Evolutionary conservation across 2,113 vertebrate species (phyloP), one percentile per base, ranked within the genome.

Genomic region (Petrocephalus microphthalmus): DNA sequence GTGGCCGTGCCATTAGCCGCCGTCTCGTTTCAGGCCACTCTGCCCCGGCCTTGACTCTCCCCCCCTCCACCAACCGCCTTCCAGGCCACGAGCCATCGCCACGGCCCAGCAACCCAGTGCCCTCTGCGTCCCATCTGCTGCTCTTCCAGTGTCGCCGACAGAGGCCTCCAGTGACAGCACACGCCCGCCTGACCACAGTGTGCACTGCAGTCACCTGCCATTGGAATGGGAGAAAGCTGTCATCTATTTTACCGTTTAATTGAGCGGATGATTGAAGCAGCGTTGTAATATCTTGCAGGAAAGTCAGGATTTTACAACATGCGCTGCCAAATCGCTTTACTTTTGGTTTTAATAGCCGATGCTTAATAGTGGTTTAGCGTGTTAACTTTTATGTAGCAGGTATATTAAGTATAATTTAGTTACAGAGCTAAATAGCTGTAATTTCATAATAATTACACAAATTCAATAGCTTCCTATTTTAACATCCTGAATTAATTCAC

Each of bases 141-240:
- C 47, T 51, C 42, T 84, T 87, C 78, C 84, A 25, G 0, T 88
- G 4, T 91, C 0, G 93, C 92, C 92, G 92, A 94, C 90, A 93
- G 91, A 88, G 33, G 89, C 92, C 93, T 95, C 95, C 93, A 95
- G 92, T 93, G 90, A 91, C 94, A 93, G 92, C 92, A 92, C 93
- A 93, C 89, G 93, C 92, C 91, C 90, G 90, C 92, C 93, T 91
- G 88, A 81, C 88, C 90, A 87, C 81, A 45, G 54, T 87, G 64
- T 2, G n/a, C 49, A 60, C 54, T 47, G 33, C 52, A 8, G 37
- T 84, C 89, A 89, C 90, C 90, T 90, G 88, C 90, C 91, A 88
- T 84, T 82, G 84, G 91, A 71, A 87, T 89, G 91, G 13, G 90
- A 93, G 92, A 89, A 92, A 92, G 89, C 88, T 90, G 90, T 90